Percentiles rank a stretch among this genome's conserved stretches.
Conservation (phyloP, 30 jellyfish, hydroid and myxozoan genomes). For the Hydractinia echinata region DNA sequence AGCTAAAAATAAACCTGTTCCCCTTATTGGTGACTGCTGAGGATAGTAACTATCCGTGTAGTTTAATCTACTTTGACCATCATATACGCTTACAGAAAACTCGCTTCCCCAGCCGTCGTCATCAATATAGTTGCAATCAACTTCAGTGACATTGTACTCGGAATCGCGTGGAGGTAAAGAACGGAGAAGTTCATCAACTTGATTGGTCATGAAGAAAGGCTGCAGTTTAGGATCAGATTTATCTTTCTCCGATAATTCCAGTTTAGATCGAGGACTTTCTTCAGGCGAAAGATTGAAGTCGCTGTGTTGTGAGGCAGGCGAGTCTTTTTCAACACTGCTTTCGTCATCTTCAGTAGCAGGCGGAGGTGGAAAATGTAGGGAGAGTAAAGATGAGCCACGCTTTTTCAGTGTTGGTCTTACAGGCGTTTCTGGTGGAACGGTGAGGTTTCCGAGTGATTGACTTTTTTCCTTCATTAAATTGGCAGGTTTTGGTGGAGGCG, state of each 20-base stretch:
- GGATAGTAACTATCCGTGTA: neutral
- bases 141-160: neutral
- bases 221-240: constrained; percentile 15
- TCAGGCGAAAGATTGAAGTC: constrained; percentile 14
- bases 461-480: neutral
- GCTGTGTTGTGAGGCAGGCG: neutral
- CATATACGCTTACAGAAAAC: constrained; percentile 14
- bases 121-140: neutral
- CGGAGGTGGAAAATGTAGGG: constrained; percentile 35
- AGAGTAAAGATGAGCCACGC: constrained; percentile 30
- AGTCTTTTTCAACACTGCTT: neutral
- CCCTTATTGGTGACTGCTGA: no score
- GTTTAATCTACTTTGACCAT: neutral
- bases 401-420: neutral
- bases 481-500: neutral
- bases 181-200: neutral
- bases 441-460: neutral
- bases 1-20: no score
- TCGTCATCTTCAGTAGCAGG: constrained; percentile 13
- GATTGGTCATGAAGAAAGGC: neutral
- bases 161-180: neutral
- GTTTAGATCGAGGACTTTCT: neutral
- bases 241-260: constrained; percentile 2
- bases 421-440: neutral
- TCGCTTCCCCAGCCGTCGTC: constrained; percentile 25